These are phyloP conservation scores for Epizoanthus stellaris DNA, from an alignment of 92 coral and sea anemone genomes.

Conservation along the genomic window DNA sequence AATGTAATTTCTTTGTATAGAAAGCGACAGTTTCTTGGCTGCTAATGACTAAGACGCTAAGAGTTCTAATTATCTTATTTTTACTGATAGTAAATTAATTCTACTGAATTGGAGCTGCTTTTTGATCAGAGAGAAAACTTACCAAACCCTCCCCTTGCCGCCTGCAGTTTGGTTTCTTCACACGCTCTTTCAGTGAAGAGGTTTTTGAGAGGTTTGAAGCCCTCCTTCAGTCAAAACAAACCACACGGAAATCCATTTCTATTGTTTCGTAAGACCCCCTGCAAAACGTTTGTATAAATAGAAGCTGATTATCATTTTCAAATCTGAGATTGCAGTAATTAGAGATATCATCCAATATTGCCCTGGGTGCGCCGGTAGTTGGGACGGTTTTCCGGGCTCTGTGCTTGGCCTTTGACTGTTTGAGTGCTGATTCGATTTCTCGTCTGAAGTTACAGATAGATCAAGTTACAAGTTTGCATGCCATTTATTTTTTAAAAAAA, in stretches of 20 bases:
- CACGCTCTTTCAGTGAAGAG: neutral
- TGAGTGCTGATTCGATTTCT: neutral
- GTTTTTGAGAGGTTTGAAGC: neutral
- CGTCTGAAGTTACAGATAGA: too few species aligned
- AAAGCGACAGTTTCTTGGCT: neutral
- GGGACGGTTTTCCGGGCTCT: neutral
- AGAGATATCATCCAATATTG: too few species aligned
- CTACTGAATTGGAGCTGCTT: neutral
- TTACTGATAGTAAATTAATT: neutral
- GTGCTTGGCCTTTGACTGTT: neutral
- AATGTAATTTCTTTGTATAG: neutral
- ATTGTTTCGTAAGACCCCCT: conserved; percentile 9
- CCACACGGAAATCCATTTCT: neutral
- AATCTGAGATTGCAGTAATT: neutral
- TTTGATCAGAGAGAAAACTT: neutral
- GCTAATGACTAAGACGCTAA: neutral
- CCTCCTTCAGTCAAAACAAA: neutral
- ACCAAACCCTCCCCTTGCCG: neutral
- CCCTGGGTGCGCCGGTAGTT: too few species aligned
- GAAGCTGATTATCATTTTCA: too few species aligned
- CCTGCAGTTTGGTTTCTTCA: neutral
- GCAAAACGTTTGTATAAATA: neutral
- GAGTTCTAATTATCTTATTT: neutral
- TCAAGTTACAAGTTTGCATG: too few species aligned
- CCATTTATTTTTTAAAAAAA: too few species aligned